Evolutionary conservation across 2,797 vertebrate species (phyloP).

Genomic region (Hirundo rustica): DNA sequence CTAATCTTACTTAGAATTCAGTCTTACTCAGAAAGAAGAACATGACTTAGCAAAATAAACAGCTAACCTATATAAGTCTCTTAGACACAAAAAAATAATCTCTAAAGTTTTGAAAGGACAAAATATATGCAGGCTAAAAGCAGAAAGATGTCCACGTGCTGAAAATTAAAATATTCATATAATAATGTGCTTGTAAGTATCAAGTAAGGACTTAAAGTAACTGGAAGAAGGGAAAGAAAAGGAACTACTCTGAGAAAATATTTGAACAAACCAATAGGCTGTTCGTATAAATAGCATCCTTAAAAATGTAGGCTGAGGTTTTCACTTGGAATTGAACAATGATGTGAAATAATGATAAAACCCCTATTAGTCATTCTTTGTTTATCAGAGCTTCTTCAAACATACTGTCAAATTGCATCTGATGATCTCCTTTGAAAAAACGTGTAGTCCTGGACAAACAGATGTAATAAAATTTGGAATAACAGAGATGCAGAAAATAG

Average conservation of each 20-base stretch:
- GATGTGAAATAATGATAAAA: not conserved
- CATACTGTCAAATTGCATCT: not conserved
- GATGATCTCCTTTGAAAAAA: not conserved
- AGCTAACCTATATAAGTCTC: not conserved
- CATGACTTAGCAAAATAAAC: not conserved
- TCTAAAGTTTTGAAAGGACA: not conserved
- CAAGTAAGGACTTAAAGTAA: not conserved
- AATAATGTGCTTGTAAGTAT: not conserved
- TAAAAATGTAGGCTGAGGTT: not conserved
- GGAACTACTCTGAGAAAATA: not conserved
- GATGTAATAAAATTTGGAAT: not conserved
- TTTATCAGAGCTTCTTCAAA: slow-evolving; percentile 1
- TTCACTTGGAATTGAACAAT: not conserved
- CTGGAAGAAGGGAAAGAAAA: not conserved
- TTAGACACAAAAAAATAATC: not conserved
- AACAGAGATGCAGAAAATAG: not conserved
- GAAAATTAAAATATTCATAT: not conserved
- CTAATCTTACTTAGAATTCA: not conserved
- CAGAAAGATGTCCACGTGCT: not conserved
- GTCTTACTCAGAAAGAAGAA: not conserved
- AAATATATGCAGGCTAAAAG: not conserved
- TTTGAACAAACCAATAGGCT: not conserved
- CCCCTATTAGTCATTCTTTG: not conserved
- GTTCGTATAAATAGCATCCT: not conserved
- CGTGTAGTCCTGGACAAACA: not conserved